Base-by-base conservation (phyloP, 2,888 invertebrate species). In the Eupithecia vulgata region DNA sequence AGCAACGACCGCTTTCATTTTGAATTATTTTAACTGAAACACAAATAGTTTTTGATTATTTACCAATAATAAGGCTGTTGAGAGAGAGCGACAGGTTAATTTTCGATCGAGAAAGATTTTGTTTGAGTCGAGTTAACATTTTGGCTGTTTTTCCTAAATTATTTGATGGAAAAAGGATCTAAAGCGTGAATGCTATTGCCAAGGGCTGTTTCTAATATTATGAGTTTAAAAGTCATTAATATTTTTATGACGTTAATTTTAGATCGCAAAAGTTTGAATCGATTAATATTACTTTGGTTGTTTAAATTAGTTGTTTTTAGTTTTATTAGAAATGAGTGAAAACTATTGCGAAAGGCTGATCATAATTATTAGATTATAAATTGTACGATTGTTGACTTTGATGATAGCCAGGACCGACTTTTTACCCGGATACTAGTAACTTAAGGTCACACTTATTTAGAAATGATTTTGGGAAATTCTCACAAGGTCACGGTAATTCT, bases 1-100 rank as follows among this genome's bases (percentile, higher is more conserved):
- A 12, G 73, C 57, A 15, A 75, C 61, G 10, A 17, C 72, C 61
- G 30, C 69, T 68, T 77, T 80, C 78, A 77, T 80, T 25, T 57
- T 73, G 68, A 25, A 0, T 21, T 3, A 52, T 64, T 21, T 21
- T 30, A 37, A 48, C 71, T 74, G 66, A 37, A 73, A 74, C 0
- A 57, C 5, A 25, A 57, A 57, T 5, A 52, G 7, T 21, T 45
- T 45, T 45, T 17, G 15, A 15, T 45, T 17, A 45, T 45, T 42
- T n/a, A n/a, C n/a, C n/a, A n/a, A n/a, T n/a, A n/a, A n/a, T n/a
- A n/a, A n/a, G n/a, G n/a, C n/a, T n/a, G n/a, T n/a, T n/a, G n/a
- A n/a, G n/a, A n/a, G n/a, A n/a, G n/a, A n/a, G n/a, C n/a, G n/a
- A n/a, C n/a, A n/a, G n/a, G n/a, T n/a, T n/a, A n/a, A n/a, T n/a